These are phyloP conservation scores for Prietella phreatophila DNA, from an alignment of 2,113 vertebrate genomes.

Conservation along the genomic window DNA sequence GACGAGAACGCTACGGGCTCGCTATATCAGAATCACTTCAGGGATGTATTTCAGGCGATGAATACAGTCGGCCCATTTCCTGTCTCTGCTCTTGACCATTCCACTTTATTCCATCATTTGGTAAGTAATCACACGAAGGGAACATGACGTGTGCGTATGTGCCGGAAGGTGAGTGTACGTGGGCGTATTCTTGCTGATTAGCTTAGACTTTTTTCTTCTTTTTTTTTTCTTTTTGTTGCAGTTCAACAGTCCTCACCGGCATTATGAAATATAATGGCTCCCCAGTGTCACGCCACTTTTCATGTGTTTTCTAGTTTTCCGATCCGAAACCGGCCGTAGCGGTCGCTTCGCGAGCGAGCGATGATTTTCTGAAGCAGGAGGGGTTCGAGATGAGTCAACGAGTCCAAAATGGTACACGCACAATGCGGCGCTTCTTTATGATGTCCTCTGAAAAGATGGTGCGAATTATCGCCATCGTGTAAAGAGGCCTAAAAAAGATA, in stretches of 20 bases:
- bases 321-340: not conserved
- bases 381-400: not conserved
- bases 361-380: not conserved
- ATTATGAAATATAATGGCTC: conserved; percentile 1
- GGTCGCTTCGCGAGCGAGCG: not conserved
- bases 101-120: conserved; percentile 5
- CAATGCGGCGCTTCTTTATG: not conserved
- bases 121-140: not conserved
- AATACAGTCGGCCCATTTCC: not conserved
- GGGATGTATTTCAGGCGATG: not conserved
- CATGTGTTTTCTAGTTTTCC: not conserved
- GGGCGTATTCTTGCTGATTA: not conserved
- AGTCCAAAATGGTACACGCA: not conserved
- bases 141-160: not conserved
- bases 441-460: not conserved
- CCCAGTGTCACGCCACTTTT: not conserved
- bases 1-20: not conserved
- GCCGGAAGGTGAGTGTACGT: not conserved
- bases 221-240: not conserved
- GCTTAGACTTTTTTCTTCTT: not conserved
- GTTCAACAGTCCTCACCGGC: not conserved
- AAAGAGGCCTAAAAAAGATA: not conserved
- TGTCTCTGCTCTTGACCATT: not conserved
- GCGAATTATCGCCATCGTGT: not conserved
- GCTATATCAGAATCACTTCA: not conserved